A percentile compares a stretch with the other conserved stretches of the same genome.
phyloP scores from a whole-genome alignment of 2,888 invertebrate genomes.

The Hydriomena furcata region DNA sequence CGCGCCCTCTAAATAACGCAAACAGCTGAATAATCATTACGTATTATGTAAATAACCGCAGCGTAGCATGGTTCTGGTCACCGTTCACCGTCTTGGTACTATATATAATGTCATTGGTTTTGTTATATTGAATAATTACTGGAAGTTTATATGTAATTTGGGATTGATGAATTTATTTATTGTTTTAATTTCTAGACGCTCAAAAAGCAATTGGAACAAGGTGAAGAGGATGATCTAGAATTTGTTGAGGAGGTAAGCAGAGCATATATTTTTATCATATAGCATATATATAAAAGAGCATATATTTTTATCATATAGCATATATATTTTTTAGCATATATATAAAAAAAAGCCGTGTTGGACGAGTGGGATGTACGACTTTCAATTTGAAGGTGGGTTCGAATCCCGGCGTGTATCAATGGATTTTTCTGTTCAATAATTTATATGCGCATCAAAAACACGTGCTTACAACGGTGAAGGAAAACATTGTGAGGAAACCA shows the following conservation, averaged over 20 bases:
- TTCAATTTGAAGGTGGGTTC: too few species aligned
- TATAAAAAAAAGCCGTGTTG: too few species aligned
- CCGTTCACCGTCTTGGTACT: conserved; percentile 7
- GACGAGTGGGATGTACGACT: too few species aligned
- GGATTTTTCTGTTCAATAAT: too few species aligned
- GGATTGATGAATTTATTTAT: neutral
- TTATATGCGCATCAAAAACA: too few species aligned
- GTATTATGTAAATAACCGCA: conserved; percentile 22
- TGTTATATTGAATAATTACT: neutral
- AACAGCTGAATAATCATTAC: conserved; percentile 23
- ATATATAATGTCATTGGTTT: conserved; percentile 5
- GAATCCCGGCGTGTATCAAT: too few species aligned
- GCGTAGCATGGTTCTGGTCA: conserved; percentile 19
- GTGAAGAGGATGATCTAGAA: conserved; percentile 70
- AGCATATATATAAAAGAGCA: too few species aligned
- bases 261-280: neutral
- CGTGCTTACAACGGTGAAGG: too few species aligned
- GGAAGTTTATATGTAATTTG: neutral
- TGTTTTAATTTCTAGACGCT: conserved; percentile 56
- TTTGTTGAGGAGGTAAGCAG: conserved; percentile 63
- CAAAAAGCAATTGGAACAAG: conserved; percentile 70
- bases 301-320: too few species aligned
- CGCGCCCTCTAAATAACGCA: conserved; percentile 15
- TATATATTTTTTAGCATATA: too few species aligned
- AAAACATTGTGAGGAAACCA: too few species aligned